Conservation (phyloP, 2,888 invertebrate genomes). For the Tinea pellionella region DNA sequence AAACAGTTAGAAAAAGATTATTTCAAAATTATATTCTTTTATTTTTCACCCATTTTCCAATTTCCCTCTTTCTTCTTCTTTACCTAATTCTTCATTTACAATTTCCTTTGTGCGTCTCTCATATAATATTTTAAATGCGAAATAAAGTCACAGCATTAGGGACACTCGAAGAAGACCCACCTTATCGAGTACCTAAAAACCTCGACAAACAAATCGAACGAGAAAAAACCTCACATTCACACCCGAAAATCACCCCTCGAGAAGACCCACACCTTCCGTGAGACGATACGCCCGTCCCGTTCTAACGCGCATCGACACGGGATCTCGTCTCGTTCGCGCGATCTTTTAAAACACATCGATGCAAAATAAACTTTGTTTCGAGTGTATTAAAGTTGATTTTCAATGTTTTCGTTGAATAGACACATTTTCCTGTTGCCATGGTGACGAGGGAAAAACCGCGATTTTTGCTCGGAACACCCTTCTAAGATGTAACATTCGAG, state of each 20-base stretch:
- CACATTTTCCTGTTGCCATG: constrained; percentile 3
- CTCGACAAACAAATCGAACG: neutral
- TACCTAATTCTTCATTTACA: too few relatives aligned
- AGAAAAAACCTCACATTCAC: neutral
- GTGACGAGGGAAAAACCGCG: constrained; percentile 4
- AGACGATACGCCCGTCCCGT: neutral
- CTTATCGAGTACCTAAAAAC: neutral
- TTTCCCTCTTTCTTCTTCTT: neutral
- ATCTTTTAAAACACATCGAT: neutral
- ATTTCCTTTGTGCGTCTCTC: too few relatives aligned
- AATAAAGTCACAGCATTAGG: too few relatives aligned
- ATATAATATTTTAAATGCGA: too few relatives aligned
- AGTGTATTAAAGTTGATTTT: neutral
- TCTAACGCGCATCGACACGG: neutral
- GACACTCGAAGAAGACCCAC: too few relatives aligned
- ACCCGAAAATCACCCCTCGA: neutral
- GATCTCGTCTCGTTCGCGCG: neutral
- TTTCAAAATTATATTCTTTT: neutral
- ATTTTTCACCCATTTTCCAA: neutral
- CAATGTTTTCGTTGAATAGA: neutral
- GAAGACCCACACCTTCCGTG: too few relatives aligned
- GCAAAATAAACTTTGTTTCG: neutral
- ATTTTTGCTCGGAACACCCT: constrained; percentile 5
- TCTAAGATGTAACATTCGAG: neutral
- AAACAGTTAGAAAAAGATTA: constrained; percentile 50